phyloP scores from a whole-genome alignment of 2,113 vertebrate genomes.

The Dipodomys spectabilis region DNA sequence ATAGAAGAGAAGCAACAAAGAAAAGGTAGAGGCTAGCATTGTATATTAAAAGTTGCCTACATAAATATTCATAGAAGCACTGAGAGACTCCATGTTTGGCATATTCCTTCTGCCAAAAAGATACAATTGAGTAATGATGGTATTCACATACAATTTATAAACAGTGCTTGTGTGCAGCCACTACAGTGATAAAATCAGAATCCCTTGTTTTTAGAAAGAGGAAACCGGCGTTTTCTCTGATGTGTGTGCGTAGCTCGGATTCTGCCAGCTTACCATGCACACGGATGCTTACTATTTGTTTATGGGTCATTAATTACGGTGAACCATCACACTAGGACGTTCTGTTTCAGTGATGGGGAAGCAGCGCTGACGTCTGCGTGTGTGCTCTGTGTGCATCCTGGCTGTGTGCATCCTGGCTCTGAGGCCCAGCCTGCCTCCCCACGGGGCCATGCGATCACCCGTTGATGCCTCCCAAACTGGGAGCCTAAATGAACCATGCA shows the following conservation, averaged over 20 bases:
- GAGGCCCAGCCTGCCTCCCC: not conserved
- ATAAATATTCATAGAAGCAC: constrained; percentile 29
- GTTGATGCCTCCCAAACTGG: not conserved
- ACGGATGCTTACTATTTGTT: constrained; percentile 62
- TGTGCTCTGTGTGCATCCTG: not conserved
- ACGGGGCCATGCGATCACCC: not conserved
- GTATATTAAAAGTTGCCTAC: not conserved
- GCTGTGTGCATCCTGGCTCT: not conserved
- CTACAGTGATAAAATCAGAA: not conserved
- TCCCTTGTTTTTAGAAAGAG: not conserved
- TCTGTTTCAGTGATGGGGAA: constrained; percentile 14
- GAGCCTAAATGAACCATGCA: not conserved
- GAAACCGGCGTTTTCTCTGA: not conserved
- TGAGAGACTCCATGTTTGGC: not conserved
- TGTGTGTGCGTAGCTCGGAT: not conserved
- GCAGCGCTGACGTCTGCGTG: not conserved
- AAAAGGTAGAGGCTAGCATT: not conserved
- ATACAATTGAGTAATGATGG: not conserved
- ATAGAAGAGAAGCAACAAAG: not conserved
- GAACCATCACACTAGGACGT: not conserved
- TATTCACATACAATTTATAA: not conserved
- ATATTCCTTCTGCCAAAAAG: constrained; percentile 16
- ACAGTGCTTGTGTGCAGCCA: not conserved
- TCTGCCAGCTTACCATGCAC: constrained; percentile 45
- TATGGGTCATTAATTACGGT: constrained; percentile 54